A percentile compares a stretch with the other conserved stretches of the same genome.
Conservation (phyloP, 2,113 vertebrate species). For the Ariopsis seemanni region DNA sequence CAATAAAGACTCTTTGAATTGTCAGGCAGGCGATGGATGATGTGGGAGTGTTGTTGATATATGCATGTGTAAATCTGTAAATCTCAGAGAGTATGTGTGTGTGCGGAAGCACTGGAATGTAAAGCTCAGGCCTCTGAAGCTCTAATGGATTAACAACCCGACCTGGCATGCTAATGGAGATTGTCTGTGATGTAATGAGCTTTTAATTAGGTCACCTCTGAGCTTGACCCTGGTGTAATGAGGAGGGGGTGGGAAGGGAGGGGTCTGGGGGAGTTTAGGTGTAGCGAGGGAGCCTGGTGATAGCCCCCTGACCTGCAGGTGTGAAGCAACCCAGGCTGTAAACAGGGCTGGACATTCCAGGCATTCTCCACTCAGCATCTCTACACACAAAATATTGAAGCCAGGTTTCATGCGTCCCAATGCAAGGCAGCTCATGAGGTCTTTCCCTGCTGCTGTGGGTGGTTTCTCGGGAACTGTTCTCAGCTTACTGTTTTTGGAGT, state of each 20-base stretch:
- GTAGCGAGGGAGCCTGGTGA: conserved; percentile 68
- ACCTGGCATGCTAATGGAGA: conserved; percentile 81
- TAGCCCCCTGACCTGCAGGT: conserved; percentile 83
- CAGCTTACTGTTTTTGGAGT: conserved; percentile 40
- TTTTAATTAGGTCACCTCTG: conserved; percentile 83
- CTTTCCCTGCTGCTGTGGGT: background rate
- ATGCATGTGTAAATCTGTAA: conserved; percentile 28
- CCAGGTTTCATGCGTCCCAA: conserved; percentile 65
- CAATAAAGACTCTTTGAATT: conserved; percentile 18
- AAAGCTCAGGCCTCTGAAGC: conserved; percentile 70
- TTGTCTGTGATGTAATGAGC: conserved; percentile 83
- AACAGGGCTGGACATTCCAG: conserved; percentile 79
- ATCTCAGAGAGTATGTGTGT: conserved; percentile 29
- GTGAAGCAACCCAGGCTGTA: conserved; percentile 76
- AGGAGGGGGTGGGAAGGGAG: conserved; percentile 76
- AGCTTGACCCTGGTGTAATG: conserved; percentile 82
- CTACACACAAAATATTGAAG: conserved; percentile 69
- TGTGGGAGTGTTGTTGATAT: conserved; percentile 37
- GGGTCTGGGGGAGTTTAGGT: conserved; percentile 46
- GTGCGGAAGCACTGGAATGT: conserved; percentile 70
- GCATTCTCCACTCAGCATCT: conserved; percentile 77
- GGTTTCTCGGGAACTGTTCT: conserved; percentile 13
- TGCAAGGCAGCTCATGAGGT: background rate
- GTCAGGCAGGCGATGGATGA: conserved; percentile 28
- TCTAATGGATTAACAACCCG: conserved; percentile 79